A percentile compares a stretch with the other conserved stretches of the same genome.
These are phyloP conservation scores for Piprites chloris DNA, from an alignment of 2,113 vertebrate genomes.

Conservation along the genomic window DNA sequence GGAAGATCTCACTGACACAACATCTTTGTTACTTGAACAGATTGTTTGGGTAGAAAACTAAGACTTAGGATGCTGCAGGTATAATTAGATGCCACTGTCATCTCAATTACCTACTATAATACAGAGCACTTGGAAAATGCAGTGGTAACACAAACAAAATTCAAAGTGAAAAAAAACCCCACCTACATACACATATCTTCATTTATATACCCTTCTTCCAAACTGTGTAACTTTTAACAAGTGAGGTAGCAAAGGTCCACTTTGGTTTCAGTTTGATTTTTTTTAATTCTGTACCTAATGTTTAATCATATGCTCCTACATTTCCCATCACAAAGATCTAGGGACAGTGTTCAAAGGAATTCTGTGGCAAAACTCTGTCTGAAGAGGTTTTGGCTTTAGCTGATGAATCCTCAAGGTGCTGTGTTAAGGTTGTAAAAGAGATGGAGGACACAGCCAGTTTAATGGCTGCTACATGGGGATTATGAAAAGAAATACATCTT, in stretches of 20 bases:
- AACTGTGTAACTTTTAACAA: background rate
- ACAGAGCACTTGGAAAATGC: background rate
- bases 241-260: background rate
- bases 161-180: background rate
- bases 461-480: background rate
- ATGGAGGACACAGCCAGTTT: background rate
- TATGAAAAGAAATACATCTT: background rate
- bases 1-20: background rate
- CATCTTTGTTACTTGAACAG: background rate
- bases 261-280: background rate
- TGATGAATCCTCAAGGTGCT: background rate
- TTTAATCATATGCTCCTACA: background rate
- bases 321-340: background rate
- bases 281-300: background rate
- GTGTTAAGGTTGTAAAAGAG: background rate
- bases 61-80: background rate
- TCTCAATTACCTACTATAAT: background rate
- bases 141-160: background rate
- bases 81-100: background rate
- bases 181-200: background rate
- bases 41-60: background rate
- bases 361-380: background rate
- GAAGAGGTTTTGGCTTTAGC: background rate
- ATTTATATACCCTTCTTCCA: background rate
- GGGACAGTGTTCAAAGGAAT: background rate